Evolutionary conservation across 2,797 vertebrate genomes (phyloP).

Genomic region (Phrynocephalus forsythii): DNA sequence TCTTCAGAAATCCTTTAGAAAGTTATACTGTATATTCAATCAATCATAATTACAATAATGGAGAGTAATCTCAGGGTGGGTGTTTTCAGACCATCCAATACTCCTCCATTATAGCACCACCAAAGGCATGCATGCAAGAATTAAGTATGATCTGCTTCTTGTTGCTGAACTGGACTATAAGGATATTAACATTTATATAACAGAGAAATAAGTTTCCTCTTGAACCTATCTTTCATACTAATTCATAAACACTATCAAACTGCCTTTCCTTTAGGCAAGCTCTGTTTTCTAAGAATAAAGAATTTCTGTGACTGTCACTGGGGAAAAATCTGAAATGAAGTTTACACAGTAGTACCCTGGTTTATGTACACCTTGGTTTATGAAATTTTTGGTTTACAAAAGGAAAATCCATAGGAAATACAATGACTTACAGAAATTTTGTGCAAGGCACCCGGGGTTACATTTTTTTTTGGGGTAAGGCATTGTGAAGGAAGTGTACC

Average conservation of each 20-base stretch:
- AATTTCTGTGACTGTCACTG: neutral
- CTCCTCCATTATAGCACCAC: conserved; percentile 49
- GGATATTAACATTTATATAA: conserved; percentile 28
- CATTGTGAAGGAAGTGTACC: too few relatives aligned
- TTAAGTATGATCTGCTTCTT: conserved; percentile 28
- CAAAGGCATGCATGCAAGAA: conserved; percentile 53
- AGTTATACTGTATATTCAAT: neutral
- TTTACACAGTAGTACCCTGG: too few relatives aligned
- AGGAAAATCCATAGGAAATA: too few relatives aligned
- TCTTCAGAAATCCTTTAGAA: neutral
- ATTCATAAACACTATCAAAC: neutral
- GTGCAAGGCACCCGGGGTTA: too few relatives aligned
- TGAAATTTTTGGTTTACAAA: too few relatives aligned
- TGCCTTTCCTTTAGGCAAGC: neutral
- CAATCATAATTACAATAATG: neutral
- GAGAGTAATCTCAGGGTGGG: neutral
- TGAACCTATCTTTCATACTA: neutral
- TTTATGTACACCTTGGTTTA: too few relatives aligned
- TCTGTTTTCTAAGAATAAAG: conserved; percentile 25
- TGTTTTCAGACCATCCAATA: conserved; percentile 60
- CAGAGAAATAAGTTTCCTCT: neutral
- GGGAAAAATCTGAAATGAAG: neutral
- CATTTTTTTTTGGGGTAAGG: too few relatives aligned
- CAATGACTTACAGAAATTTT: too few relatives aligned
- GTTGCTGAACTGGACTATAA: conserved; percentile 48